Percentiles rank a stretch among this genome's conserved stretches.
phyloP scores from a whole-genome alignment of 2,888 invertebrate species.

The Ectemnius cavifrons region DNA sequence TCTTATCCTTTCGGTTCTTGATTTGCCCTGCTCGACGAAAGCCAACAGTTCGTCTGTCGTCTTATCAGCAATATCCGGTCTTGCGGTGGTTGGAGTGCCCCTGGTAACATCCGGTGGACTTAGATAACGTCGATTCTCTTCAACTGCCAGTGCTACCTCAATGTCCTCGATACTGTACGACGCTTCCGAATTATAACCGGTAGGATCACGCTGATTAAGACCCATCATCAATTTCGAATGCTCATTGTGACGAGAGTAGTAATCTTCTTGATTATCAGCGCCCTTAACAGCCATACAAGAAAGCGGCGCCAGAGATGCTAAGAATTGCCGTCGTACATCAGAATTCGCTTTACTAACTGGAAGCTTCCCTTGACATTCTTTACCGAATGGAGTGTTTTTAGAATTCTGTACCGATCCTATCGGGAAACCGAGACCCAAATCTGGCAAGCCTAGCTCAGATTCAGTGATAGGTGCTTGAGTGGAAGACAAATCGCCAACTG shows the following conservation, averaged over 20 bases:
- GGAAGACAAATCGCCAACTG: constrained; percentile 55
- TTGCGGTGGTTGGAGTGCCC: constrained; percentile 82
- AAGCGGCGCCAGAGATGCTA: constrained; percentile 88
- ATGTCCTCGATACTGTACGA: constrained; percentile 85
- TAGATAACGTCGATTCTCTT: constrained; percentile 71
- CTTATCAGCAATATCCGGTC: constrained; percentile 66
- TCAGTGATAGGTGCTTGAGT: background rate
- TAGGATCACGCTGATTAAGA: constrained; percentile 81
- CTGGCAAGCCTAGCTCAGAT: background rate
- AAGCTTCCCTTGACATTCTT: constrained; percentile 72
- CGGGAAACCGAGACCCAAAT: background rate
- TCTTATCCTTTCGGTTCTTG: constrained; percentile 89
- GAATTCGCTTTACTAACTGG: constrained; percentile 76
- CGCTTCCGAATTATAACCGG: constrained; percentile 83
- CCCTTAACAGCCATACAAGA: constrained; percentile 85
- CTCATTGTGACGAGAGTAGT: constrained; percentile 79
- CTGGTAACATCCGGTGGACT: constrained; percentile 88
- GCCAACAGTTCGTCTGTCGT: constrained; percentile 86
- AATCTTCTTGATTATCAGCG: constrained; percentile 81
- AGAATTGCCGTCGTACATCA: constrained; percentile 87
- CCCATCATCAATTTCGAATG: constrained; percentile 62
- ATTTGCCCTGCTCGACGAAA: constrained; percentile 91
- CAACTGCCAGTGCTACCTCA: constrained; percentile 80
- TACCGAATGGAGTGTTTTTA: constrained; percentile 36
- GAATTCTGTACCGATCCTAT: constrained; percentile 55